Conservation (phyloP, 1,140 invertebrate species). For the Grapholita molesta region DNA sequence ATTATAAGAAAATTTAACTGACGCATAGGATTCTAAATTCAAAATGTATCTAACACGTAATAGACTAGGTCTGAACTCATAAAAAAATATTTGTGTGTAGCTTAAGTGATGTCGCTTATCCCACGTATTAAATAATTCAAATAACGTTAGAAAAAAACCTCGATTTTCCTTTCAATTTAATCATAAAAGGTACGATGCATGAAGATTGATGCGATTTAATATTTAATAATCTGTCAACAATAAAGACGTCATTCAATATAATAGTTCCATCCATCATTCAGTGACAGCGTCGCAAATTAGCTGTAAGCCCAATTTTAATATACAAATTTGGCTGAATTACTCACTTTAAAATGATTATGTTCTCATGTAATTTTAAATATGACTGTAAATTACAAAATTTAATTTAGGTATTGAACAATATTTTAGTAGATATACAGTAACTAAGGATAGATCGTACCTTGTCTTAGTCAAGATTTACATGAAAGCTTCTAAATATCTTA, state of each 20-base stretch:
- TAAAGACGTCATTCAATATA: constrained; percentile 3
- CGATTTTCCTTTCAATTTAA: not conserved
- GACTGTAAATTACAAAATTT: too few relatives aligned
- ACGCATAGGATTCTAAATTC: too few relatives aligned
- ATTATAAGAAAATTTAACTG: too few relatives aligned
- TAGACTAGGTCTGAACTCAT: too few relatives aligned
- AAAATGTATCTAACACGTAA: too few relatives aligned
- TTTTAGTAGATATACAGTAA: too few relatives aligned
- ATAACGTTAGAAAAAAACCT: not conserved
- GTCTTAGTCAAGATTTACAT: too few relatives aligned
- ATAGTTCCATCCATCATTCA: constrained; percentile 11
- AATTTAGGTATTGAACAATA: too few relatives aligned
- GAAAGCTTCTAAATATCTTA: too few relatives aligned
- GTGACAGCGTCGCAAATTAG: constrained; percentile 3
- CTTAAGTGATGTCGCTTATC: too few relatives aligned
- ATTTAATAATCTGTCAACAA: constrained; percentile 1
- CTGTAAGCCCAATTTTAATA: not conserved
- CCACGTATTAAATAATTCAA: not conserved
- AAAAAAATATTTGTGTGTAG: too few relatives aligned
- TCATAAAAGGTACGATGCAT: constrained; percentile 6
- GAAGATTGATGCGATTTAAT: constrained; percentile 10
- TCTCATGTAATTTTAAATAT: not conserved
- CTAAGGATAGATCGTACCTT: too few relatives aligned
- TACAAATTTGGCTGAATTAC: not conserved
- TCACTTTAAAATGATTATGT: not conserved